phyloP scores from a whole-genome alignment of 2,113 vertebrate species.

The Cariama cristata region DNA sequence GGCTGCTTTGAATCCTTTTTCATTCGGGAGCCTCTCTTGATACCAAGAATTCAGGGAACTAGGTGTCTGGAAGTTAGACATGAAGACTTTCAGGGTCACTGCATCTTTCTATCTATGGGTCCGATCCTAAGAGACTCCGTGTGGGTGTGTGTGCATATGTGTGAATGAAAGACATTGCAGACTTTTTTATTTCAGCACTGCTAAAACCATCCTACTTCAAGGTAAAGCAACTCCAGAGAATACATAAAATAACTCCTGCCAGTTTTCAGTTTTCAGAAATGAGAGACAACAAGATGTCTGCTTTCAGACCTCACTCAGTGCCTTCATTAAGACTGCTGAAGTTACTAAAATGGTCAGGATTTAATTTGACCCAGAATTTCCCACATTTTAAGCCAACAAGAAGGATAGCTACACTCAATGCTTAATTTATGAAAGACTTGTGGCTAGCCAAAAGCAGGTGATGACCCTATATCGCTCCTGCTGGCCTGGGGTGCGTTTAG shows the following conservation, averaged over 20 bases:
- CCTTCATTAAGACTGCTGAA: neutral
- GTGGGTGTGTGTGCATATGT: neutral
- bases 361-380: neutral
- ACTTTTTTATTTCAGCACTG: neutral
- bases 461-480: accelerated
- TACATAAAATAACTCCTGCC: neutral
- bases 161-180: neutral
- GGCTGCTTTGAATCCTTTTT: neutral
- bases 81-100: neutral
- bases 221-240: neutral
- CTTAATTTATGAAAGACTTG: neutral
- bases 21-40: neutral
- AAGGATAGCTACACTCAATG: neutral
- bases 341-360: neutral
- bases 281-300: neutral
- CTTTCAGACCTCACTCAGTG: neutral
- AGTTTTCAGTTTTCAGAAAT: neutral
- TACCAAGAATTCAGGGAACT: neutral
- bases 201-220: neutral
- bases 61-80: neutral
- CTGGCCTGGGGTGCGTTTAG: neutral
- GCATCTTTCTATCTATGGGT: neutral
- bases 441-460: neutral
- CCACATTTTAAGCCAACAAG: neutral
- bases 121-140: neutral